These are phyloP conservation scores for Poecilia gillii DNA, from an alignment of 2,797 vertebrate species.

Conservation along the genomic window DNA sequence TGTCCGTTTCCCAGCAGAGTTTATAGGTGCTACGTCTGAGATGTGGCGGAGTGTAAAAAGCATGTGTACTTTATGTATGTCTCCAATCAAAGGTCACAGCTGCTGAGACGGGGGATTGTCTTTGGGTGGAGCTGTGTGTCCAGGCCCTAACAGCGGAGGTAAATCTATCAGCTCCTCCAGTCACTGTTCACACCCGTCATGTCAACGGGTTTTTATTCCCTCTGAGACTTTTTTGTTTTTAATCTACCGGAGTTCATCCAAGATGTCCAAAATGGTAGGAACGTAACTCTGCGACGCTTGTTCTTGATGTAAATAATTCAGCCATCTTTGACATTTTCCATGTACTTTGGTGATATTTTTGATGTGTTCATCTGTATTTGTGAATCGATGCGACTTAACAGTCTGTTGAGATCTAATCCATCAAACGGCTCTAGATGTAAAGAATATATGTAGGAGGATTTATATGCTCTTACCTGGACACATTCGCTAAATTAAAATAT, in stretches of 20 bases:
- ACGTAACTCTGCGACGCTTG: too few relatives aligned
- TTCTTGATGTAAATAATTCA: too few relatives aligned
- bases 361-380: neutral
- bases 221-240: too few relatives aligned
- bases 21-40: neutral
- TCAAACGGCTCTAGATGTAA: neutral
- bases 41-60: neutral
- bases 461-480: too few relatives aligned
- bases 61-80: neutral
- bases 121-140: neutral
- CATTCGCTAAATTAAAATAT: too few relatives aligned
- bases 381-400: too few relatives aligned
- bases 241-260: too few relatives aligned
- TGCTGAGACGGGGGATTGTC: neutral
- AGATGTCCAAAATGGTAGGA: too few relatives aligned
- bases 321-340: too few relatives aligned
- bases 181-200: neutral
- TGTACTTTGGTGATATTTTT: neutral
- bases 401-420: neutral
- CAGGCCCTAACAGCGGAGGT: neutral
- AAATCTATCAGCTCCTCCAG: neutral
- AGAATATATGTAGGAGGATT: neutral
- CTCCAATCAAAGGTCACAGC: neutral
- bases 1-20: neutral
- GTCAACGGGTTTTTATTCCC: neutral